Evolutionary conservation across 2,888 invertebrate species (phyloP), one percentile per base, ranked within the genome.

Genomic region (Pachydiplax longipennis): DNA sequence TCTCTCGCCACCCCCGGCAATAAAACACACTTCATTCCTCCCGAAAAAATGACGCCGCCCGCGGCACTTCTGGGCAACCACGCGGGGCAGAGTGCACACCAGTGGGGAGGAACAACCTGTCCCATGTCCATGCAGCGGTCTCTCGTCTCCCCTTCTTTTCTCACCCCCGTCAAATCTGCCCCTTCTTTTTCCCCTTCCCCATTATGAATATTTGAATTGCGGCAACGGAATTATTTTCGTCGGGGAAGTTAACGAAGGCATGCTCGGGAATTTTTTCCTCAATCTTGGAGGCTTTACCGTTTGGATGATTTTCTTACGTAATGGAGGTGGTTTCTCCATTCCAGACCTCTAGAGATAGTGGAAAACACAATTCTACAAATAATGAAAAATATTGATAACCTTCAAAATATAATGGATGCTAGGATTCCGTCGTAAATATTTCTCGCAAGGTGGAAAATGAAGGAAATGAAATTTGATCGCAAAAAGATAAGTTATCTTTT

Each of bases 191-290:
- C n/a, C 37, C 37, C 37, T 31, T 6, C 31, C 22, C 35, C 83
- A 31, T 53, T 53, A 53, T 53, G 82, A 82, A 82, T 82, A 82
- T 61, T 61, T 65, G 87, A 37, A 61, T 87, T 87, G 87, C 61
- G 61, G 35, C 35, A n/a, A 61, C 87, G 58, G 87, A 87, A 61
- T 35, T 65, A 61, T 87, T 87, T 73, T 87, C 37, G 37, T 40
- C 61, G 61, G 58, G 83, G 58, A 58, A 35, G 87, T 37, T 87
- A 22, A 65, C 61, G 6, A 25, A 0, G 82, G 13, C 0, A 18
- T 4, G 37, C 35, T 22, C 61, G 18, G 58, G 0, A 12, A 2
- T 37, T 25, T 61, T 25, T 18, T 25, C 22, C 13, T 35, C 18
- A 18, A 35, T 35, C 15, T n/a, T n/a, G n/a, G n/a, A 58, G 53